Percentiles rank a stretch among this genome's conserved stretches.
phyloP scores from a whole-genome alignment of 2,113 vertebrate genomes.

The Orientallactaga bullata region DNA sequence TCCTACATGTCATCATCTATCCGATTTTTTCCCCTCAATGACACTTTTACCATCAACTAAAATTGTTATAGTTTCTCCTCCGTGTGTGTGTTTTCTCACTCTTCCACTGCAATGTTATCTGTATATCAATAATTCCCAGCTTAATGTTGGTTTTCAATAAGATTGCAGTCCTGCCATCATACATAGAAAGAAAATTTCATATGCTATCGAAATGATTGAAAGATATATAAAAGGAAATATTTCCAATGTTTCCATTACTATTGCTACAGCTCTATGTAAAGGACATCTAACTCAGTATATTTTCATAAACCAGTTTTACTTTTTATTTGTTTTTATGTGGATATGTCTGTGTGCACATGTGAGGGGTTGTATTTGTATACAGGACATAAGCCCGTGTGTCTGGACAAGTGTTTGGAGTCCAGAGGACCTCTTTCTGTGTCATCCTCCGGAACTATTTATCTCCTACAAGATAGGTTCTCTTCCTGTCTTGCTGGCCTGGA shows the following conservation, averaged over 20 bases:
- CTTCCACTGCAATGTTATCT: fast-evolving
- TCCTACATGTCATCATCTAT: not conserved
- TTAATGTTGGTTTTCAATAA: not conserved
- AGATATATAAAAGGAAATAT: not conserved
- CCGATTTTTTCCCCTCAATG: too few species aligned
- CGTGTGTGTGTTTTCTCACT: not conserved
- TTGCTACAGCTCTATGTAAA: not conserved
- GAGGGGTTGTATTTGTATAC: too few species aligned
- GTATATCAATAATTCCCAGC: too few species aligned
- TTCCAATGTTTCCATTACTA: not conserved
- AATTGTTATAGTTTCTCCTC: not conserved
- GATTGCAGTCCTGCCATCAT: not conserved
- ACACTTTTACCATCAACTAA: not conserved
- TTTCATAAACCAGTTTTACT: not conserved
- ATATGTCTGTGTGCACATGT: too few species aligned
- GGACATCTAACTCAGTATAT: not conserved
- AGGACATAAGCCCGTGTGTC: too few species aligned
- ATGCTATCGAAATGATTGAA: not conserved
- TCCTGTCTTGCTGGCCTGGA: too few species aligned
- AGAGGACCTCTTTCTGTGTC: too few species aligned
- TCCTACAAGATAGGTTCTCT: too few species aligned
- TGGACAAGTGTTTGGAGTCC: too few species aligned
- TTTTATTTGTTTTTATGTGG: not conserved
- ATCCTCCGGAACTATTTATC: too few species aligned
- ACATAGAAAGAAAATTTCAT: not conserved